A percentile compares a stretch with the other conserved stretches of the same genome.
Conservation (phyloP, 2,797 vertebrate genomes). For the Betta splendens region DNA sequence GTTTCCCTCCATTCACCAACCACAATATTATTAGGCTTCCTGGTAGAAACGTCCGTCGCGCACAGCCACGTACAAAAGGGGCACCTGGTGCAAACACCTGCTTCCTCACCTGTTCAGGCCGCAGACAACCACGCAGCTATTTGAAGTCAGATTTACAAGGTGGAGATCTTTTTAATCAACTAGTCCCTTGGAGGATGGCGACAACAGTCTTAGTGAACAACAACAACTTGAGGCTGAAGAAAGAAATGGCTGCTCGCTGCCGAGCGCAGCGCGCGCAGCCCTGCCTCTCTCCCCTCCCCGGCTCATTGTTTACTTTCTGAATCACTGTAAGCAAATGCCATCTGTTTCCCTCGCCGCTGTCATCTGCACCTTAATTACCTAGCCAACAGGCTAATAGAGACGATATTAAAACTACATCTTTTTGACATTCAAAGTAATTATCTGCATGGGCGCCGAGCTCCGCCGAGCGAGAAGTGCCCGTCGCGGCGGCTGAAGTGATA, state of each 20-base stretch:
- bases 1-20: slow-evolving; percentile 1
- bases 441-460: slow-evolving; percentile 87
- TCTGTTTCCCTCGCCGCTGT: slow-evolving; percentile 96
- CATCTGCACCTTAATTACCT: slow-evolving; percentile 98
- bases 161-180: slow-evolving; percentile 39
- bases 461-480: slow-evolving; percentile 77
- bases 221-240: slow-evolving; percentile 27
- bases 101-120: slow-evolving; percentile 58
- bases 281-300: slow-evolving; percentile 81
- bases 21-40: slow-evolving; percentile 15
- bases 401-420: slow-evolving; percentile 99
- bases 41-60: slow-evolving; percentile 28
- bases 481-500: slow-evolving; percentile 34
- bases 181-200: slow-evolving; percentile 31
- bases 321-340: slow-evolving; percentile 99
- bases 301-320: slow-evolving; percentile 94
- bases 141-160: slow-evolving; percentile 41
- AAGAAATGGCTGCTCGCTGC: slow-evolving; percentile 41
- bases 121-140: slow-evolving; percentile 1
- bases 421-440: slow-evolving; percentile 99
- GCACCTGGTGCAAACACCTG: slow-evolving; percentile 53
- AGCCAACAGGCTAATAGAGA: slow-evolving; percentile 98
- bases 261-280: slow-evolving; percentile 49
- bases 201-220: slow-evolving; percentile 38
- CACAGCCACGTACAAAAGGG: slow-evolving; percentile 39